Percentiles rank a stretch among this genome's conserved stretches.
These are phyloP conservation scores for Drosophila nr. perissopoda DNA, from an alignment of 2,888 invertebrate genomes.

Conservation along the genomic window DNA sequence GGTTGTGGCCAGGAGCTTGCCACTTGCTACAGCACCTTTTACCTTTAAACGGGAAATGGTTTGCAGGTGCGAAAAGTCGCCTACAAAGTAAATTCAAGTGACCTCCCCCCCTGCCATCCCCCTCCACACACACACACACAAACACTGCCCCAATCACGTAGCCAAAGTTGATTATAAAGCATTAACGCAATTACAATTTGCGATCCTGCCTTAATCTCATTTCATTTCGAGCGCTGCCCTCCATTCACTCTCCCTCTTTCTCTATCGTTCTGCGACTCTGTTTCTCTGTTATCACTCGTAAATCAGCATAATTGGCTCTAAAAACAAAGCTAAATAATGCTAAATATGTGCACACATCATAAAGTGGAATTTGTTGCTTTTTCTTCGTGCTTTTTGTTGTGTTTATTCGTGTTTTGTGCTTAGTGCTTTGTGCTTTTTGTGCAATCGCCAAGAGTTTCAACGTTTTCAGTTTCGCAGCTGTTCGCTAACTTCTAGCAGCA, in stretches of 20 bases:
- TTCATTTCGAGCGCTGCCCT: not conserved
- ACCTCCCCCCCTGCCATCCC: not conserved
- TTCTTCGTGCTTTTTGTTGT: not conserved
- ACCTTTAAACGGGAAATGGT: constrained; percentile 41
- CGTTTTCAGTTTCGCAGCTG: constrained; percentile 40
- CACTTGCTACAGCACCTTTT: constrained; percentile 25
- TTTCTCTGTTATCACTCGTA: constrained; percentile 37
- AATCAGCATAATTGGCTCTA: constrained; percentile 54
- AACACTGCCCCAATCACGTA: constrained; percentile 12
- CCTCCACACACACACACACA: not conserved
- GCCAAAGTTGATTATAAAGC: constrained; percentile 23
- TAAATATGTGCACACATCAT: constrained; percentile 47
- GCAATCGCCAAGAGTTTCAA: constrained; percentile 24
- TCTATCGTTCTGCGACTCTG: not conserved
- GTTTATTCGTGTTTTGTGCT: not conserved
- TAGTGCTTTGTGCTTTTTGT: not conserved
- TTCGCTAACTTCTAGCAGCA: constrained; percentile 50
- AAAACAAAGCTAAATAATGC: constrained; percentile 40
- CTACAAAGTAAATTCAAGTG: constrained; percentile 39
- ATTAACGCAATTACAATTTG: constrained; percentile 45
- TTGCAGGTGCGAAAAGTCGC: constrained; percentile 58
- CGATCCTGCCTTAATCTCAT: constrained; percentile 25
- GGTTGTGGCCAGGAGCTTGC: constrained; percentile 32
- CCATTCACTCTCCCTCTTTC: not conserved
- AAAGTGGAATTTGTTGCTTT: not conserved